Base-by-base conservation (phyloP, 2,113 vertebrate genomes). In the Microcebus jonahi region DNA sequence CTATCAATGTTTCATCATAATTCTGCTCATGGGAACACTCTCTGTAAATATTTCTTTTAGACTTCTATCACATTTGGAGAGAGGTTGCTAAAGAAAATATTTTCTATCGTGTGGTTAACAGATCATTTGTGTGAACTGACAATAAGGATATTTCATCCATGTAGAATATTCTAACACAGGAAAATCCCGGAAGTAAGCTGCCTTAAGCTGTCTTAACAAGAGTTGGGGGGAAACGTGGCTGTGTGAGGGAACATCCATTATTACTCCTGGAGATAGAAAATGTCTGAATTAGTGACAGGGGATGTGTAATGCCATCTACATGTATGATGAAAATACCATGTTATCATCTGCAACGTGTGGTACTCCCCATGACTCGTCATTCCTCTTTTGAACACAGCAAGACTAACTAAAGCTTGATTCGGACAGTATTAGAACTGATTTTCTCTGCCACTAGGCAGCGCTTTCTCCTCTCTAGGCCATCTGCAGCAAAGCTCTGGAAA, bases 1-100 rank as follows among this genome's bases (percentile, higher is more conserved):
- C 89, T 92, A 84, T 65, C 11, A 6, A 15, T 34, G 9, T 92
- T 95, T 71, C 65, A 39, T 81, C 68, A 11, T 68, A 94, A 88
- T 88, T 96, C 61, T 55, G 15, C 83, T 75, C 83, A 65, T 70
- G 45, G 68, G 42, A 89, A 86, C 42, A 63, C 5, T 17, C 34
- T 57, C 21, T 77, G 39, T 48, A 95, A 95, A 67, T 89, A 81
- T 79, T 94, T 93, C 82, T 79, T 86, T 86, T 79, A 70, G 27
- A 65, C n/a, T 70, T 92, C 88, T 89, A 61, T 86, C 31, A 59
- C 21, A 75, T 87, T 85, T 93, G 80, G 65, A 89, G 25, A 94
- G 88, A 50, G 20, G 55, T 23, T 84, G 57, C 21, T 50, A 21
- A 27, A 91, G 81, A 89, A 88, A 89, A 70, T 59, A 85, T 34